These are phyloP conservation scores for Aplodontia rufa DNA, from an alignment of 2,113 vertebrate species.

Conservation along the genomic window DNA sequence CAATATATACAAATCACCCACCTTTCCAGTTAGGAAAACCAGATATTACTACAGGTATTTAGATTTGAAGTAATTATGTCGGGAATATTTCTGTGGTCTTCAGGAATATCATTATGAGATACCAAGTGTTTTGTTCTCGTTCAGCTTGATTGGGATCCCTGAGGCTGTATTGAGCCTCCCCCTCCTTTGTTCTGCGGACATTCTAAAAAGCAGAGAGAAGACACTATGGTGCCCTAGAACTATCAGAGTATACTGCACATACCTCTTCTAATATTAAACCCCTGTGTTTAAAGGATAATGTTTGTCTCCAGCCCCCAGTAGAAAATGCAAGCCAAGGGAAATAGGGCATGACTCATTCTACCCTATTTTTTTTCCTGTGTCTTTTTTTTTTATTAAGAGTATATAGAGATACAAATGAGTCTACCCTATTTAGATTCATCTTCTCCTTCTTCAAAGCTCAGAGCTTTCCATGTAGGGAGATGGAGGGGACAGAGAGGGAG, in stretches of 20 bases:
- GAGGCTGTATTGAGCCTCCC: no score
- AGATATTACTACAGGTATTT: neutral
- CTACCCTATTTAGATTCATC: neutral
- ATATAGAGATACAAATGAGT: no score
- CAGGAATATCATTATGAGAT: neutral
- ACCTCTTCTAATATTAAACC: neutral
- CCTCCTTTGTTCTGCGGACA: no score
- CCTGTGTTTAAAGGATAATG: neutral
- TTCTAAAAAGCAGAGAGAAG: neutral
- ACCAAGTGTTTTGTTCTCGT: neutral
- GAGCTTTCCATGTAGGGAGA: neutral
- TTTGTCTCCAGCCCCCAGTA: neutral
- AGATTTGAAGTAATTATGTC: neutral
- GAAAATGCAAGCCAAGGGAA: neutral
- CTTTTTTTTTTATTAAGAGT: no score
- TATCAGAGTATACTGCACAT: neutral
- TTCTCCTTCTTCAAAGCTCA: neutral
- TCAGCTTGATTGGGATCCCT: neutral
- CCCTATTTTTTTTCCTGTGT: no score
- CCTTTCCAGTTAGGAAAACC: neutral
- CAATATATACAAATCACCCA: neutral
- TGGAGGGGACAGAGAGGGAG: neutral
- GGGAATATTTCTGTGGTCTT: neutral
- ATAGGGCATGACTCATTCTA: neutral
- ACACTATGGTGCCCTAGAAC: neutral